Evolutionary conservation across 2,113 vertebrate species (phyloP).

Genomic region (Tichodroma muraria): DNA sequence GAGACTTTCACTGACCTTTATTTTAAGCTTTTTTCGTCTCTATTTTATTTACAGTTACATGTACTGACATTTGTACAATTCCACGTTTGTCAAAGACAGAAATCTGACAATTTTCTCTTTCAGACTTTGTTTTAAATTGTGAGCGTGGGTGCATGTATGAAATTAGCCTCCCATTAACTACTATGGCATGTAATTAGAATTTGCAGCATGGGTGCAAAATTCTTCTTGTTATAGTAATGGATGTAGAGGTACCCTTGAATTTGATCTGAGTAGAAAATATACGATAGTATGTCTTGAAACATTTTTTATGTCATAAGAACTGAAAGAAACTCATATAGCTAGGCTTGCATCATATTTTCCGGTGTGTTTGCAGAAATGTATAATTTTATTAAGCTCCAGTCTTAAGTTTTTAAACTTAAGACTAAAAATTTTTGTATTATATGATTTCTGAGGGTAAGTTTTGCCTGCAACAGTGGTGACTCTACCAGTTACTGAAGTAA

Average conservation of each 20-base stretch:
- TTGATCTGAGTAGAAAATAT: not conserved
- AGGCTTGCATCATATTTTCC: not conserved
- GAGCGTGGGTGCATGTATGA: not conserved
- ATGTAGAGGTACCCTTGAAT: rapidly evolving
- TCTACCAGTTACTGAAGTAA: not conserved
- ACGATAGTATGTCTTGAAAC: not conserved
- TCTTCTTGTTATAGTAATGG: not conserved
- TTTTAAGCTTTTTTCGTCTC: slow-evolving; percentile 27
- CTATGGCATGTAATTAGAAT: not conserved
- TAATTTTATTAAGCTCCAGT: not conserved
- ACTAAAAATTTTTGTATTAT: not conserved
- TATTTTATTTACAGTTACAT: slow-evolving; percentile 54
- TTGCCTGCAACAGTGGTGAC: not conserved
- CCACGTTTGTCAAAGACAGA: slow-evolving; percentile 48
- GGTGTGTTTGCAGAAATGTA: not conserved
- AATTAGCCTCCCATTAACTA: not conserved
- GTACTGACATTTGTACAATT: slow-evolving; percentile 62
- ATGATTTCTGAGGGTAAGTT: not conserved
- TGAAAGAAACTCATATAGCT: not conserved
- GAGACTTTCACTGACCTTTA: slow-evolving; percentile 60
- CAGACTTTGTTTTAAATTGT: not conserved
- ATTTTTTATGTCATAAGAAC: not conserved
- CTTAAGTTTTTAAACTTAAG: not conserved
- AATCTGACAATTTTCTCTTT: slow-evolving; percentile 38
- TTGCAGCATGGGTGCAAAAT: not conserved